Evolutionary conservation across 2,888 invertebrate species (phyloP).

Genomic region (Taphrorychus bicolor): DNA sequence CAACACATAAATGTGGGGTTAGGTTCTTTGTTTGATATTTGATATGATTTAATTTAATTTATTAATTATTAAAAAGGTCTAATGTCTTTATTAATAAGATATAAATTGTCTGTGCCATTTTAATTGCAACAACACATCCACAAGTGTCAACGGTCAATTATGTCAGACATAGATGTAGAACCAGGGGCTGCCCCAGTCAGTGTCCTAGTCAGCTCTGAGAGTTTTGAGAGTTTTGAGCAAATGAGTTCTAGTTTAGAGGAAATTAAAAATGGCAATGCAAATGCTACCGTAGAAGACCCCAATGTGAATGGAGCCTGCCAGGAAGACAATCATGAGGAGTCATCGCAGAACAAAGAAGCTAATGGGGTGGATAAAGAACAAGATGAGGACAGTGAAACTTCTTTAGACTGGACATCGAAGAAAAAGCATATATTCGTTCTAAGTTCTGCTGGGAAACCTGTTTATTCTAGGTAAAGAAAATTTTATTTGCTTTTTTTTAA

Average conservation of each 20-base stretch:
- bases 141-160: background rate
- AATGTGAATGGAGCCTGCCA: constrained; percentile 44
- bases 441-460: constrained; percentile 96
- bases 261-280: constrained; percentile 63
- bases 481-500: no score
- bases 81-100: no score
- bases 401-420: constrained; percentile 75
- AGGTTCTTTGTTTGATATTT: background rate
- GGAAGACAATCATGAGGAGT: constrained; percentile 20
- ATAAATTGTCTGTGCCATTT: no score
- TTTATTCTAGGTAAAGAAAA: constrained; percentile 78
- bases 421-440: constrained; percentile 93
- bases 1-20: background rate
- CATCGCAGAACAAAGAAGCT: constrained; percentile 41
- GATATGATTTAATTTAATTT: background rate
- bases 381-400: constrained; percentile 68
- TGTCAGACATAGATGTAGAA: constrained; percentile 56
- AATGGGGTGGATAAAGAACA: constrained; percentile 52
- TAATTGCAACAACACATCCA: background rate
- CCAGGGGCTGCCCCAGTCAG: constrained; percentile 71
- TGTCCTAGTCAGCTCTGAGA: constrained; percentile 74
- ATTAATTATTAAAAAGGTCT: no score
- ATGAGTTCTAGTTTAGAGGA: constrained; percentile 72
- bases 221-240: constrained; percentile 73
- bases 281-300: constrained; percentile 45